These are phyloP conservation scores for Scaptomyza polygonia DNA, from an alignment of 2,888 invertebrate genomes.

Conservation along the genomic window DNA sequence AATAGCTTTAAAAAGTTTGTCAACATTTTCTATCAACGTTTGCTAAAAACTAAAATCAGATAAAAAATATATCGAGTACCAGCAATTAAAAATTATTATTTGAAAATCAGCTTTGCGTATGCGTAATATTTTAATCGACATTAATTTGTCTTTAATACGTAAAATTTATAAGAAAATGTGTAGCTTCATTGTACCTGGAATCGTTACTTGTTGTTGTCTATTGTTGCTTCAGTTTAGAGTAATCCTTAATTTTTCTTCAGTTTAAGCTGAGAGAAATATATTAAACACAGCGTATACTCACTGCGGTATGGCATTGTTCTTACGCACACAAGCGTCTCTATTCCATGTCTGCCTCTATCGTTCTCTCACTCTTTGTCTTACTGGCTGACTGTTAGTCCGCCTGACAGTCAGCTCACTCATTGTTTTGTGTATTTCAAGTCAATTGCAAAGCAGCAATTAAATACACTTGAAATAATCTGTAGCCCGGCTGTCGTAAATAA, in stretches of 20 bases:
- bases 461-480: constrained; percentile 60
- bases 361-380: not conserved
- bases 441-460: constrained; percentile 58
- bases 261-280: constrained; percentile 37
- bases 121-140: constrained; percentile 19
- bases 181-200: not conserved
- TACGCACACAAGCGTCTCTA: constrained; percentile 8
- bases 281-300: constrained; percentile 36
- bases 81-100: no score
- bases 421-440: constrained; percentile 53
- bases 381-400: not conserved
- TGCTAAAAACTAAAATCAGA: not conserved
- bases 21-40: constrained; percentile 1
- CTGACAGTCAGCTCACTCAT: constrained; percentile 6
- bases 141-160: not conserved
- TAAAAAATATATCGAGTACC: no score
- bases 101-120: constrained; percentile 8
- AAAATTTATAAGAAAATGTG: not conserved
- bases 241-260: constrained; percentile 32
- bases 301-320: constrained; percentile 29
- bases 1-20: not conserved
- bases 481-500: constrained; percentile 32
- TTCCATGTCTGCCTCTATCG: not conserved
- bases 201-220: constrained; percentile 24
- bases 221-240: constrained; percentile 41